A percentile compares a stretch with the other conserved stretches of the same genome.
Conservation (phyloP, 2,113 vertebrate species). For the Ochotona curzoniae region DNA sequence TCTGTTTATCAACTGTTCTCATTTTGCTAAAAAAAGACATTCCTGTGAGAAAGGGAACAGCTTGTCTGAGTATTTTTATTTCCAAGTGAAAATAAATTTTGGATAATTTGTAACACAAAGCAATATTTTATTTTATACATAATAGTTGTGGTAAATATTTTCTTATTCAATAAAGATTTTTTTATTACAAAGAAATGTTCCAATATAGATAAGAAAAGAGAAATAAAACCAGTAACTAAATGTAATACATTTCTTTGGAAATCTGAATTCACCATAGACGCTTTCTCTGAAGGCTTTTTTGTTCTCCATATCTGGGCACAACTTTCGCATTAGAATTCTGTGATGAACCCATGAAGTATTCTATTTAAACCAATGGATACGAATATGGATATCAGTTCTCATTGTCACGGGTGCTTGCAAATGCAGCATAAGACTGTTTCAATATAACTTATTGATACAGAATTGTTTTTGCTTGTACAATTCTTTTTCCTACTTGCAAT, state of each 20-base stretch:
- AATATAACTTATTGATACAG: not conserved
- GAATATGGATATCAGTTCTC: not conserved
- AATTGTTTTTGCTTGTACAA: not conserved
- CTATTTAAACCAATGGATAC: not conserved
- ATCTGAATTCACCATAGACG: not conserved
- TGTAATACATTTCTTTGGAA: not conserved
- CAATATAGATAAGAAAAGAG: not conserved
- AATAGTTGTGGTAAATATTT: not conserved
- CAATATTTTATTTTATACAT: not conserved
- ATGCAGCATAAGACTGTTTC: not conserved
- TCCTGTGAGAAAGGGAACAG: constrained; percentile 1
- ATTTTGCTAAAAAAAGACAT: too few relatives aligned
- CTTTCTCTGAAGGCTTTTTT: not conserved
- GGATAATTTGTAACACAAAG: not conserved
- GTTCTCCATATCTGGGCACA: not conserved
- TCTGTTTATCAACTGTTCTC: too few relatives aligned
- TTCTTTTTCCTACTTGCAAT: not conserved
- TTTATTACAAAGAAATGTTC: not conserved
- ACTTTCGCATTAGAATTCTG: not conserved
- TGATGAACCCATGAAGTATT: not conserved
- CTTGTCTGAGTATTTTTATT: not conserved
- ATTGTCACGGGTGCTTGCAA: not conserved
- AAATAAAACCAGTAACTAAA: not conserved
- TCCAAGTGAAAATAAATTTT: not conserved
- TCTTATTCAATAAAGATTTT: constrained; percentile 1